These are phyloP conservation scores for Pachyuromys duprasi DNA, from an alignment of 2,797 vertebrate species.

Conservation along the genomic window DNA sequence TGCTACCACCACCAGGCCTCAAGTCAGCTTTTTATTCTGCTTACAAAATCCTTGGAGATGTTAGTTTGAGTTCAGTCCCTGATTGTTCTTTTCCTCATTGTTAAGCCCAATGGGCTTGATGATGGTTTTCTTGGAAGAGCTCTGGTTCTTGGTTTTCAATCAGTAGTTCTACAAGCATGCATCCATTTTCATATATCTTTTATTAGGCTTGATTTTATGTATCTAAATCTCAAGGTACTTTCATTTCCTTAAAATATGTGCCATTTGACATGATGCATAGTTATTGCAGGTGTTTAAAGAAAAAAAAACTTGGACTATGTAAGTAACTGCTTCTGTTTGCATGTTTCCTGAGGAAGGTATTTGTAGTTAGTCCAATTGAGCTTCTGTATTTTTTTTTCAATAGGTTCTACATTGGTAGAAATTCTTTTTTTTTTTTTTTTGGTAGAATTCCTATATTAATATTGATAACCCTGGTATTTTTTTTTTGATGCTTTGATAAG, in stretches of 20 bases:
- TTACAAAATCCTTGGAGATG: slow-evolving; percentile 37
- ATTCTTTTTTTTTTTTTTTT: not conserved
- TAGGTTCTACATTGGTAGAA: not conserved
- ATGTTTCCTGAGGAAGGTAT: slow-evolving; percentile 39
- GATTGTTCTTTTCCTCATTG: not conserved
- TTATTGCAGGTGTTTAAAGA: slow-evolving; percentile 40
- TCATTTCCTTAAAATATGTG: slow-evolving; percentile 38
- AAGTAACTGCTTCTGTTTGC: not conserved
- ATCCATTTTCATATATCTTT: slow-evolving; percentile 5
- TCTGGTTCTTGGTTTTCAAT: not conserved
- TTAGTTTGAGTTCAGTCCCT: slow-evolving; percentile 10
- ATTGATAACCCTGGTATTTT: not conserved
- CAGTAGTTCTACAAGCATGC: not conserved
- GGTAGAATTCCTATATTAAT: not conserved
- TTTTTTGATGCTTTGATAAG: not conserved
- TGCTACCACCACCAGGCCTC: not conserved
- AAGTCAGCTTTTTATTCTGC: slow-evolving; percentile 11
- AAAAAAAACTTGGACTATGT: not conserved
- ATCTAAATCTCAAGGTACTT: not conserved
- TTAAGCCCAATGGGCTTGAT: slow-evolving; percentile 24
- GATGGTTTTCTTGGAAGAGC: not conserved
- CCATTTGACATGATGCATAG: not conserved
- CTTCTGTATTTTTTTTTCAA: not conserved
- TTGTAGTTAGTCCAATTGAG: not conserved
- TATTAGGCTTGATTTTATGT: slow-evolving; percentile 28